phyloP scores from a whole-genome alignment of 2,888 invertebrate species.

The Carcina quercana region DNA sequence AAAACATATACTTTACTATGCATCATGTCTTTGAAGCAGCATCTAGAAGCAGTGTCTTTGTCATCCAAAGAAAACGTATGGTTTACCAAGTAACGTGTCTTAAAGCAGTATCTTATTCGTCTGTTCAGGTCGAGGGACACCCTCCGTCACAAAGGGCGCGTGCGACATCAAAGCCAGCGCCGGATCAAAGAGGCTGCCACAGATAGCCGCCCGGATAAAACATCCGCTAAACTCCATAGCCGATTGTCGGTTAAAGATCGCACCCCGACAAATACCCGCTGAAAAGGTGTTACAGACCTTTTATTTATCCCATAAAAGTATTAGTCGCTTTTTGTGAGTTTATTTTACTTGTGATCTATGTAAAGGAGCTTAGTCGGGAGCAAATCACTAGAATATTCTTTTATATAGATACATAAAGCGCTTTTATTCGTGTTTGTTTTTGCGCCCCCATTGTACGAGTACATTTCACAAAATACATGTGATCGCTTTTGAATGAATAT shows the following conservation, averaged over 20 bases:
- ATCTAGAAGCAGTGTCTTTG: no score
- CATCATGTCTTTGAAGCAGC: no score
- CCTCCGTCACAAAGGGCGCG: conserved; percentile 45
- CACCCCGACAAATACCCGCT: conserved; percentile 29
- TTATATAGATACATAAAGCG: no score
- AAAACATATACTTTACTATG: no score
- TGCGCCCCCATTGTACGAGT: no score
- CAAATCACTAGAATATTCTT: no score
- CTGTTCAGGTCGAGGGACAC: conserved; percentile 29
- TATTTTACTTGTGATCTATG: conserved; percentile 1
- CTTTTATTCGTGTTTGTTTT: no score
- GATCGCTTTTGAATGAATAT: no score
- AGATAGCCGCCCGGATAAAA: conserved; percentile 52
- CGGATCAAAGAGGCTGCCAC: conserved; percentile 48
- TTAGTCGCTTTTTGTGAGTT: conserved; percentile 11
- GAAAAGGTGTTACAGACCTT: conserved; percentile 39
- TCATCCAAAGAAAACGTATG: no score
- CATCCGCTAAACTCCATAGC: conserved; percentile 53
- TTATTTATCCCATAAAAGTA: conserved; percentile 14
- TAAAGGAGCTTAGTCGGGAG: conserved; percentile 1
- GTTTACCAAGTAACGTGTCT: no score
- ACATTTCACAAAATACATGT: no score
- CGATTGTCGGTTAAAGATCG: conserved; percentile 55
- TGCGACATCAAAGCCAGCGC: conserved; percentile 47
- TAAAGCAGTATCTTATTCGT: conserved; percentile 42